Evolutionary conservation across 2,797 vertebrate species (phyloP), one percentile per base, ranked within the genome.

Genomic region (Cyclopterus lumpus): DNA sequence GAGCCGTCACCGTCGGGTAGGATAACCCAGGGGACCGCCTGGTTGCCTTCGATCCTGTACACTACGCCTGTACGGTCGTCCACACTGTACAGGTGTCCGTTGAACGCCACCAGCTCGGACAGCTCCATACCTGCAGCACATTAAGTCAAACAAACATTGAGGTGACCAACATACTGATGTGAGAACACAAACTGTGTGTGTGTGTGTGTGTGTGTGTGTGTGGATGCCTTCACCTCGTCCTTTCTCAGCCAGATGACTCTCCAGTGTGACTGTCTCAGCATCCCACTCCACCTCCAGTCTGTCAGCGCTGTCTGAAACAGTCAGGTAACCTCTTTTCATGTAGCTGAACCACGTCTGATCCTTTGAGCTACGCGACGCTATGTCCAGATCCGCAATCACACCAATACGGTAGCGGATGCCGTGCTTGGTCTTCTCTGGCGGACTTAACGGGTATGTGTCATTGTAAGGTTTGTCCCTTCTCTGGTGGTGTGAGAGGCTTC

Each of bases 291-390:
- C 94, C 0, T 89, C 84, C 86, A 98, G 94, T 26, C 73, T 91
- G 92, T 95, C 95, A 8, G 94, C 95, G 0, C 93, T 95, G 67
- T 92, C 91, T 0, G 95, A 96, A 77, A 99, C 91, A 0, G 95
- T 95, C 86, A 99, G 88, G 79, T 98, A 89, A 18, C 98, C 98
- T 79, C 89, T 95, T 79, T 95, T 96, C 92, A 99, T 92, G 93
- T 96, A 97, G 91, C 98, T 99, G 93, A 99, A 95, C 98, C 98
- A 99, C 3, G 97, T 99, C 72, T 96, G 96, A 64, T 91, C 92
- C 82, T 94, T 93, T 0, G 89, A 68, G 85, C 95, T 93, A 9
- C 85, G 95, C 0, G 98, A 99, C 0, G 87, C 94, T 0, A 94
- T 97, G 93, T 99, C 98, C 90, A 99, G 93, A 93, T 99, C 98